These are phyloP conservation scores for Sterna hirundo DNA, from an alignment of 2,113 vertebrate genomes.

Conservation along the genomic window DNA sequence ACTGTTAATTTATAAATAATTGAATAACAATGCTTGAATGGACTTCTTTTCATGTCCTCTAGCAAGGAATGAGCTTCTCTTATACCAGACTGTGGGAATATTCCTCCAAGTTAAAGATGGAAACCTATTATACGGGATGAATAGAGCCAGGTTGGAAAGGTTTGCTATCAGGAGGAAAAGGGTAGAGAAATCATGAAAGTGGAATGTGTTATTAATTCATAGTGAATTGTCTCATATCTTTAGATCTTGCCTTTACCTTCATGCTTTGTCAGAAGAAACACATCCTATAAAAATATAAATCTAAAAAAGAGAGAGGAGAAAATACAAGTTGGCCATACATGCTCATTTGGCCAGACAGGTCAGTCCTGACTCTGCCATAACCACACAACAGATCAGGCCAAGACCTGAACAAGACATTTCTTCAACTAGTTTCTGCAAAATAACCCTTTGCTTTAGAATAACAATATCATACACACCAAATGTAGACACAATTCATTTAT, in stretches of 20 bases:
- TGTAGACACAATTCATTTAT: neutral
- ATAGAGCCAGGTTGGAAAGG: neutral
- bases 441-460: neutral
- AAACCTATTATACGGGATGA: neutral
- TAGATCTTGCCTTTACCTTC: neutral
- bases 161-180: neutral
- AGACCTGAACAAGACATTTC: neutral
- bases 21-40: neutral
- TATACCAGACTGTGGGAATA: neutral
- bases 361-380: neutral
- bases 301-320: neutral
- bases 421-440: neutral
- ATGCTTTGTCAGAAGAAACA: neutral
- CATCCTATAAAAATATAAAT: neutral
- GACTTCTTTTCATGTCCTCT: neutral
- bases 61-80: neutral
- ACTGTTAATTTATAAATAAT: neutral
- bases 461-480: neutral
- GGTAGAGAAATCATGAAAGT: neutral
- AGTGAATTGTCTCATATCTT: neutral
- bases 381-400: neutral
- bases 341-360: neutral
- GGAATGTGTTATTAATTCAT: neutral
- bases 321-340: neutral
- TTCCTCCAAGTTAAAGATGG: neutral